Conservation (phyloP, 2,797 vertebrate genomes). For the Valencia hispanica region DNA sequence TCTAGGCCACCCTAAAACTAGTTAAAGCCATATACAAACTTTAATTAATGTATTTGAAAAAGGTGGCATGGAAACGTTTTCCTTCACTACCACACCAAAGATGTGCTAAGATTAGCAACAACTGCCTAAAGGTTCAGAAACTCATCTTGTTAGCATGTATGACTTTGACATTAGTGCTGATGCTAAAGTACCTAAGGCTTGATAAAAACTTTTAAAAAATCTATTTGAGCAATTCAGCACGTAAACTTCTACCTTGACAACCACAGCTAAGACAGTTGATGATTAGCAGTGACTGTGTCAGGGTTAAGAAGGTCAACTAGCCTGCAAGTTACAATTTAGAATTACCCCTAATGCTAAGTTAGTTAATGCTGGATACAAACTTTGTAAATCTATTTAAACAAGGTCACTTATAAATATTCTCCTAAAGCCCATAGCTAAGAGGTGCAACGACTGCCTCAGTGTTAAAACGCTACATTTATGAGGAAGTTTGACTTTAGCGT, state of each 20-base stretch:
- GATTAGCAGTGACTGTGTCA: neutral
- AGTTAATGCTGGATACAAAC: neutral
- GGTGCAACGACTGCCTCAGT: neutral
- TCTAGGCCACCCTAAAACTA: neutral
- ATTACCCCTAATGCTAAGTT: neutral
- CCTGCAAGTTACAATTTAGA: neutral
- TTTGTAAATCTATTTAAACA: too few relatives aligned
- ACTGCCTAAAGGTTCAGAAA: too few relatives aligned
- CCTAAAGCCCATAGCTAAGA: too few relatives aligned
- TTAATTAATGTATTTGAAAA: neutral
- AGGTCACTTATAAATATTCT: too few relatives aligned
- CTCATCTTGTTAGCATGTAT: neutral
- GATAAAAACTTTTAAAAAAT: neutral
- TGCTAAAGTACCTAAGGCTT: neutral
- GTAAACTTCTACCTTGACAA: neutral
- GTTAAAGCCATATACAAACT: neutral
- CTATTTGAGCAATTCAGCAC: neutral
- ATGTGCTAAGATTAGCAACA: neutral
- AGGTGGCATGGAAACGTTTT: neutral
- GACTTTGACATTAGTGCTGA: neutral
- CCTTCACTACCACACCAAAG: neutral
- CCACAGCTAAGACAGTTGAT: neutral
- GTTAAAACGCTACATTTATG: too few relatives aligned
- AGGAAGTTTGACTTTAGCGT: neutral
- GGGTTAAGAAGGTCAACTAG: neutral